Evolutionary conservation across 2,113 vertebrate species (phyloP).

Genomic region (Anas platyrhynchos): DNA sequence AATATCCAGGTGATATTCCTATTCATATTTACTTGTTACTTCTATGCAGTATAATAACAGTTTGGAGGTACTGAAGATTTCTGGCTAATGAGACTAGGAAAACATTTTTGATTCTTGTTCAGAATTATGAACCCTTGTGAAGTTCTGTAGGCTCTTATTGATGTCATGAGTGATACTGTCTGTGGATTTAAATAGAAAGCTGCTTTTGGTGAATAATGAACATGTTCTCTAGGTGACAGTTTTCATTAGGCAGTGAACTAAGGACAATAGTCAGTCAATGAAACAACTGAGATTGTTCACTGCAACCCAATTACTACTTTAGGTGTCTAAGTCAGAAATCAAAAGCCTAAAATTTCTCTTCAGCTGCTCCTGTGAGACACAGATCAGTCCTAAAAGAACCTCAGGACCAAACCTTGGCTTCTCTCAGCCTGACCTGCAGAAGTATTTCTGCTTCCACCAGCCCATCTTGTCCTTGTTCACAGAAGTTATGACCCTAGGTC

Average conservation of each 20-base stretch:
- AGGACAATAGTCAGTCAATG: not conserved
- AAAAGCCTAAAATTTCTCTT: not conserved
- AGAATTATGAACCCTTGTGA: not conserved
- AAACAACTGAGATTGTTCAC: not conserved
- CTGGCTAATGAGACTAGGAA: not conserved
- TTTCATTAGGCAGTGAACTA: not conserved
- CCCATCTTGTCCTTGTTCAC: not conserved
- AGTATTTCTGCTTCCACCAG: not conserved
- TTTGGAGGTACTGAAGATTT: not conserved
- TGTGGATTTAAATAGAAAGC: not conserved
- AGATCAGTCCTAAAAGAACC: not conserved
- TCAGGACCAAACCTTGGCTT: not conserved
- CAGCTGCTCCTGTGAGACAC: not conserved
- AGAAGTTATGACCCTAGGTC: accelerated
- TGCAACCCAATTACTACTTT: not conserved
- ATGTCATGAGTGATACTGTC: not conserved
- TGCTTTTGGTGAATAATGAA: not conserved
- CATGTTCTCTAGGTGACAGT: not conserved
- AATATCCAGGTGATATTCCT: not conserved
- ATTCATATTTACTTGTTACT: not conserved
- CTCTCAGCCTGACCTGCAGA: not conserved
- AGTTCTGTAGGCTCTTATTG: not conserved
- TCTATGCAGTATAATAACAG: not conserved
- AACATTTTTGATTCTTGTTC: not conserved
- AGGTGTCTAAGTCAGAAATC: not conserved